Evolutionary conservation across 2,113 vertebrate genomes (phyloP).

Genomic region (Dipodomys stephensi): DNA sequence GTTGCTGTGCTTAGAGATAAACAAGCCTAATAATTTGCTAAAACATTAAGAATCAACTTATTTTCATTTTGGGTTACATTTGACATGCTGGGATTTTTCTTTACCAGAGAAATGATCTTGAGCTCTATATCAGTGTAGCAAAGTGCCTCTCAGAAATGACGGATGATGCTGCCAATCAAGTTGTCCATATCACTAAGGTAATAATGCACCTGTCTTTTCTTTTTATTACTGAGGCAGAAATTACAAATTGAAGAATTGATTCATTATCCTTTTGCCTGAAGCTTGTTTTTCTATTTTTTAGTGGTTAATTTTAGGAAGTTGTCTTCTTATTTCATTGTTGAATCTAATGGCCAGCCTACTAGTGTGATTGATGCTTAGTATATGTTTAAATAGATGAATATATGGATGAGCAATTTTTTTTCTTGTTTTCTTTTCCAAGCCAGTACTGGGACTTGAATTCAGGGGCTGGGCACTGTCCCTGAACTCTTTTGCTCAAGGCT

Average conservation of each 20-base stretch:
- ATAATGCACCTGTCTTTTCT: slow-evolving; percentile 7
- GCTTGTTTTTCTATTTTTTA: not conserved
- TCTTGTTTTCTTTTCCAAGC: not conserved
- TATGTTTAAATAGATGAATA: not conserved
- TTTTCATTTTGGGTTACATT: not conserved
- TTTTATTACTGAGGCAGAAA: not conserved
- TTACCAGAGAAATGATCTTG: slow-evolving; percentile 89
- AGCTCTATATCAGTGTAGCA: slow-evolving; percentile 89
- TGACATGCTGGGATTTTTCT: slow-evolving; percentile 52
- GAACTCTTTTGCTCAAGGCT: no score
- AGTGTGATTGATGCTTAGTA: not conserved
- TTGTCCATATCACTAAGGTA: slow-evolving; percentile 92
- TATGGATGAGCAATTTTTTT: not conserved
- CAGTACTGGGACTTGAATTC: no score
- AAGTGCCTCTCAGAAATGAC: slow-evolving; percentile 95
- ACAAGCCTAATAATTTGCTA: slow-evolving; percentile 9
- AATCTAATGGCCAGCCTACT: not conserved
- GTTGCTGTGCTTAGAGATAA: not conserved
- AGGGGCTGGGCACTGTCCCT: no score
- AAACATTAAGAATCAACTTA: not conserved
- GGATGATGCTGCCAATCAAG: slow-evolving; percentile 89
- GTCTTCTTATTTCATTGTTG: not conserved
- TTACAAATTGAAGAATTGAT: not conserved
- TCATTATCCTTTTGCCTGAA: slow-evolving; percentile 1
- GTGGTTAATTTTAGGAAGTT: slow-evolving; percentile 15